phyloP scores from a whole-genome alignment of 2,113 vertebrate genomes.

The Paramisgurnus dabryanus region DNA sequence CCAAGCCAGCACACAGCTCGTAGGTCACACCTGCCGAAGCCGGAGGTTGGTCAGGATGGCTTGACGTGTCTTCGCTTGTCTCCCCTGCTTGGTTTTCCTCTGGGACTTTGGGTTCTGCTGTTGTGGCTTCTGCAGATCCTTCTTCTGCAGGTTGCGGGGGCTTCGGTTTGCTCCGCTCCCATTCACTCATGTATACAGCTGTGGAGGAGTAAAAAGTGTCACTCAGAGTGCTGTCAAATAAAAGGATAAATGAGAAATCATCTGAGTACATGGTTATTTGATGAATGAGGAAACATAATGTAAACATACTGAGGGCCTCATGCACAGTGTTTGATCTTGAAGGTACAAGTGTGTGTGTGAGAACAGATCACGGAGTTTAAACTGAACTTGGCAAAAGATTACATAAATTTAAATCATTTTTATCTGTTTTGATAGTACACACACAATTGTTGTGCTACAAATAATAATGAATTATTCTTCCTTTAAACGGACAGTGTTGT shows the following conservation, averaged over 20 bases:
- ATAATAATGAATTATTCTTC: too few relatives aligned
- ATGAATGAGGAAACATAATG: conserved; percentile 7
- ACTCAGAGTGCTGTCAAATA: neutral
- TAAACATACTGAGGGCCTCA: neutral
- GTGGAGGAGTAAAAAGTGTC: conserved; percentile 24
- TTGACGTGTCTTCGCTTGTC: conserved; percentile 52
- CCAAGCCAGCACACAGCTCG: conserved; percentile 90
- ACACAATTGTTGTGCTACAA: too few relatives aligned
- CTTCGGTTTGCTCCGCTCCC: conserved; percentile 75
- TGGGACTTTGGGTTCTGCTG: conserved; percentile 45
- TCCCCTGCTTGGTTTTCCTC: conserved; percentile 54
- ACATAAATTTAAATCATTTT: too few relatives aligned
- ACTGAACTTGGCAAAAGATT: too few relatives aligned
- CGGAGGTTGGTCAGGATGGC: conserved; percentile 69
- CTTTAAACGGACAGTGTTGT: too few relatives aligned
- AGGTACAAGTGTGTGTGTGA: neutral
- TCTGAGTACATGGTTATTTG: neutral
- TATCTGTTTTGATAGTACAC: too few relatives aligned
- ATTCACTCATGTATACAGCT: conserved; percentile 90
- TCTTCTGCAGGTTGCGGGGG: conserved; percentile 63
- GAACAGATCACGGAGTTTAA: neutral
- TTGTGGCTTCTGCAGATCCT: conserved; percentile 49
- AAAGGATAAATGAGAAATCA: neutral
- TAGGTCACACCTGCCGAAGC: conserved; percentile 81
- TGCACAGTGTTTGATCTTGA: neutral